Percentiles rank a stretch among this genome's conserved stretches.
Evolutionary conservation across 92 coral and sea anemone species (phyloP).

Genomic region (Meandrina meandrites): DNA sequence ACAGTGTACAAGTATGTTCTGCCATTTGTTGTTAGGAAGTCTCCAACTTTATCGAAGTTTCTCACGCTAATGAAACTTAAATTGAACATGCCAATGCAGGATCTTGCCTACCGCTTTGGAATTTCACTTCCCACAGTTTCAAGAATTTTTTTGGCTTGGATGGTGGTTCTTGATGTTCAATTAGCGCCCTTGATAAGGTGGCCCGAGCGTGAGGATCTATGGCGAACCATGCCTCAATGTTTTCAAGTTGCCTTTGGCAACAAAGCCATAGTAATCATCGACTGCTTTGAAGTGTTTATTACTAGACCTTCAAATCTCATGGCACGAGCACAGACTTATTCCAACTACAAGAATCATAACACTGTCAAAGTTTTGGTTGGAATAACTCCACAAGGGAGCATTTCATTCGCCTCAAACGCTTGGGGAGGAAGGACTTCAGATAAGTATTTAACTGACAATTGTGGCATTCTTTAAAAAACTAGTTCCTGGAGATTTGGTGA

Average conservation of each 20-base stretch:
- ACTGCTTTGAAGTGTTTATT: constrained; percentile 32
- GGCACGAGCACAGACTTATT: constrained; percentile 28
- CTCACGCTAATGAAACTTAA: constrained; percentile 31
- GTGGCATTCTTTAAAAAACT: background rate
- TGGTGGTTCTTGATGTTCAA: no score
- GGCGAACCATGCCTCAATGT: no score
- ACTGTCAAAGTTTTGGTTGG: background rate
- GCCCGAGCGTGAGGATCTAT: no score
- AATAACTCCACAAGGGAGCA: background rate
- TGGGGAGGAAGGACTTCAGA: background rate
- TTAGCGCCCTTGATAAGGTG: no score
- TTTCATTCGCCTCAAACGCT: background rate
- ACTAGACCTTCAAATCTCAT: constrained; percentile 42
- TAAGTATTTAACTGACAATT: background rate
- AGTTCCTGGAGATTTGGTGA: background rate
- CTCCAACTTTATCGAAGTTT: constrained; percentile 26
- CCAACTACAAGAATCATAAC: background rate
- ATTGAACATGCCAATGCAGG: no score
- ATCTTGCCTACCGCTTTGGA: no score
- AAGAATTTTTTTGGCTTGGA: no score
- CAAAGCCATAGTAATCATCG: constrained; percentile 30
- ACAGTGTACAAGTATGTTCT: constrained; percentile 48
- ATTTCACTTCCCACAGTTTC: no score
- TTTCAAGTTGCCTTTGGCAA: constrained; percentile 34
- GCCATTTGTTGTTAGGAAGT: constrained; percentile 18